phyloP scores from a whole-genome alignment of 2,113 vertebrate species.

The Propithecus coquereli region DNA sequence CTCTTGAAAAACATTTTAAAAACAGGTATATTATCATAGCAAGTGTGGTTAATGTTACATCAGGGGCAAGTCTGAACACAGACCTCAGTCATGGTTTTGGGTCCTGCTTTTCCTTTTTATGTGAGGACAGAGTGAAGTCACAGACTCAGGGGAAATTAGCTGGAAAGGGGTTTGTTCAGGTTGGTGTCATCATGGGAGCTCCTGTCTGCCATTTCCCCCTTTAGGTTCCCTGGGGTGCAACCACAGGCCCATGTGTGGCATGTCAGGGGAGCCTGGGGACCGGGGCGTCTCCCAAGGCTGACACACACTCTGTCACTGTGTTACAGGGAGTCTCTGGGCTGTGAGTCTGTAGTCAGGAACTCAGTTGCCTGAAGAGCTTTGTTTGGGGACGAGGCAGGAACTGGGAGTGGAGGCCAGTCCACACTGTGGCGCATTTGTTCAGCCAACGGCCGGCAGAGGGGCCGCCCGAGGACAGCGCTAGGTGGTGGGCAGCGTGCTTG shows the following conservation, averaged over 20 bases:
- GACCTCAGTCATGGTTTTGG: slow-evolving; percentile 67
- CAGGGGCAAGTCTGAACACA: slow-evolving; percentile 77
- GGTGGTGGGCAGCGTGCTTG: rapidly evolving
- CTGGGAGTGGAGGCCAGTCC: background rate
- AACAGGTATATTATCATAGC: slow-evolving; percentile 51
- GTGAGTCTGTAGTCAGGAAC: background rate
- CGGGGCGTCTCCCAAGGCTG: background rate
- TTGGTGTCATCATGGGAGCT: background rate
- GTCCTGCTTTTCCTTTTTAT: slow-evolving; percentile 29
- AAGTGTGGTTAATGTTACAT: slow-evolving; percentile 77
- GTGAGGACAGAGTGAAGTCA: background rate
- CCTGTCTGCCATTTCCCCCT: slow-evolving; percentile 58
- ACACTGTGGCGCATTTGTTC: rapidly evolving
- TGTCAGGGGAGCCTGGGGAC: rapidly evolving
- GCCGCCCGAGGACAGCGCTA: too few relatives aligned
- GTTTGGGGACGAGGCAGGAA: background rate
- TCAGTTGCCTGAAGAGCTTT: too few relatives aligned
- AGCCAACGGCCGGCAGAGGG: background rate
- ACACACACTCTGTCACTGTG: background rate
- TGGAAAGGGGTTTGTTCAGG: background rate
- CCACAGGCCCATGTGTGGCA: background rate
- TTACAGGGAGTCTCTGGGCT: background rate
- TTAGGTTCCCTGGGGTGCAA: slow-evolving; percentile 65
- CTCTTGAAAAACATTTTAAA: slow-evolving; percentile 54
- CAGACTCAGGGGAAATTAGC: background rate